A percentile compares a stretch with the other conserved stretches of the same genome.
Evolutionary conservation across 2,797 vertebrate species (phyloP).

Genomic region (Craterocephalus amniculus): DNA sequence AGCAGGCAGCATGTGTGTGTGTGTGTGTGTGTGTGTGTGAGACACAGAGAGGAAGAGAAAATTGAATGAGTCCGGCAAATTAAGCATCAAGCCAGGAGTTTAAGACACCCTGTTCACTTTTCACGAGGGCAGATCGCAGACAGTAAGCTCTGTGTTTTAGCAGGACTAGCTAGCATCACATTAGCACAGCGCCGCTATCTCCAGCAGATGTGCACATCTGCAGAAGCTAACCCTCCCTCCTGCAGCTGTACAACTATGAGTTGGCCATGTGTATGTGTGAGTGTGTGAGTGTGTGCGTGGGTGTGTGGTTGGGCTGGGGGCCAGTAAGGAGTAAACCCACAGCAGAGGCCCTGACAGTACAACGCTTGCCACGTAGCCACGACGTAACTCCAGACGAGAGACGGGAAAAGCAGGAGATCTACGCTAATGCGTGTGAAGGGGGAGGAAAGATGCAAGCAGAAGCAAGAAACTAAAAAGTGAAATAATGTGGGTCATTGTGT

Average conservation of each 20-base stretch:
- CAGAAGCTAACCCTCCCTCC: constrained; percentile 63
- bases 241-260: constrained; percentile 70
- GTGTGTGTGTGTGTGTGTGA: constrained; percentile 20
- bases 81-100: constrained; percentile 48
- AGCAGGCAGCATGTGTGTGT: constrained; percentile 46
- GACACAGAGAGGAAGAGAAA: constrained; percentile 33
- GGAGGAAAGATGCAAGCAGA: neutral
- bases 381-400: constrained; percentile 45
- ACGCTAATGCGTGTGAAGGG: neutral
- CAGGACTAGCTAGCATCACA: constrained; percentile 54
- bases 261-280: constrained; percentile 38
- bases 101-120: constrained; percentile 34
- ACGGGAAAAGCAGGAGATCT: constrained; percentile 6
- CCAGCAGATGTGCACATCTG: constrained; percentile 71
- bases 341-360: constrained; percentile 69
- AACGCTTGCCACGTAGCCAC: constrained; percentile 73
- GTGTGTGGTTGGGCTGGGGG: constrained; percentile 67
- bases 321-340: constrained; percentile 77
- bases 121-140: constrained; percentile 30
- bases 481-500: constrained; percentile 42
- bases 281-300: constrained; percentile 44
- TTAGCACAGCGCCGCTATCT: constrained; percentile 45
- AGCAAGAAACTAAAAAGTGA: constrained; percentile 12
- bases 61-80: constrained; percentile 63
- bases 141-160: constrained; percentile 56